phyloP scores from a whole-genome alignment of 1,140 invertebrate genomes.

The Drosophila trapezifrons region DNA sequence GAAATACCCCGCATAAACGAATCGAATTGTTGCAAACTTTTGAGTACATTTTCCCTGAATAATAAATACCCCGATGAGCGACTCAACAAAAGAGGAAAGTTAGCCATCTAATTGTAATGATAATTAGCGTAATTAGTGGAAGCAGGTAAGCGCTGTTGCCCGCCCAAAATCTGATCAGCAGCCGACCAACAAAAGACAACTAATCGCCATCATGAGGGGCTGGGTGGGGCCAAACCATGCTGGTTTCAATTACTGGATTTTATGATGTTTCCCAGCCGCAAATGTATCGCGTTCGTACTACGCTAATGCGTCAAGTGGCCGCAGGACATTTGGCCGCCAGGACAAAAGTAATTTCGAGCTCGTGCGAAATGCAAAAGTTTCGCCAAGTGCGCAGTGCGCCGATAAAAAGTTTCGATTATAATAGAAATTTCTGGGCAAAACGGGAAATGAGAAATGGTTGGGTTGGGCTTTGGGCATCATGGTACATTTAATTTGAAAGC shows the following conservation, averaged over 20 bases:
- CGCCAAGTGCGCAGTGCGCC: conserved; percentile 43
- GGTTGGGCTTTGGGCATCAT: conserved; percentile 5
- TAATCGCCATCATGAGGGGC: conserved; percentile 14
- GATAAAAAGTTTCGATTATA: conserved; percentile 81
- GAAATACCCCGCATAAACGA: conserved; percentile 4
- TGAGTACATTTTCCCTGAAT: conserved; percentile 24
- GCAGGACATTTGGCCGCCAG: conserved; percentile 39
- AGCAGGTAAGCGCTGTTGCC: conserved; percentile 39
- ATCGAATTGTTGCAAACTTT: conserved; percentile 13
- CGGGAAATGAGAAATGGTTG: conserved; percentile 68
- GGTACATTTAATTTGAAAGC: conserved; percentile 37
- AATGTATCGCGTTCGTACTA: conserved; percentile 54
- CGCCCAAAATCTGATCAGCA: conserved; percentile 60
- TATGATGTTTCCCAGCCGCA: conserved; percentile 27
- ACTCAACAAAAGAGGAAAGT: conserved; percentile 37
- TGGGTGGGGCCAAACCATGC: conserved; percentile 8
- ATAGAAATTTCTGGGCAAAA: conserved; percentile 48
- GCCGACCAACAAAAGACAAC: background rate
- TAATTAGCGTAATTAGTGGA: conserved; percentile 68
- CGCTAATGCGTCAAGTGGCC: conserved; percentile 66
- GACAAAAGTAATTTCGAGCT: conserved; percentile 70
- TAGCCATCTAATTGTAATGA: conserved; percentile 58
- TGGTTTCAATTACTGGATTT: conserved; percentile 73
- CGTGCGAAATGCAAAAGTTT: conserved; percentile 78
- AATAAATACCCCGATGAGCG: conserved; percentile 29